Evolutionary conservation across 2,113 vertebrate genomes (phyloP).

Genomic region (Nerophis ophidion): DNA sequence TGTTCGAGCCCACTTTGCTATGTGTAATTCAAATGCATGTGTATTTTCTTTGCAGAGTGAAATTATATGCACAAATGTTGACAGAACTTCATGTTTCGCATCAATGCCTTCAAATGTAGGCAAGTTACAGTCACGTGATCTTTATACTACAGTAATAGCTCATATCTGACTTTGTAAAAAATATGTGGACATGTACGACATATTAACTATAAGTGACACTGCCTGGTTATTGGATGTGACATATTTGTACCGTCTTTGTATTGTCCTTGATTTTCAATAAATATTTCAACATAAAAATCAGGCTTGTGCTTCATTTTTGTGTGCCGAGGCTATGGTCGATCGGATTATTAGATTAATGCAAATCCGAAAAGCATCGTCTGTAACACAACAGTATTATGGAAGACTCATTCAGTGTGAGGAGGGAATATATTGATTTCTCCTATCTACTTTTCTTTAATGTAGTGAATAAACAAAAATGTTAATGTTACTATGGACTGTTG

Average conservation of each 20-base stretch:
- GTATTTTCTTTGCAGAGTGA: conserved; percentile 14
- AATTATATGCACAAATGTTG: conserved; percentile 13
- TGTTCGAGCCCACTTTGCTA: conserved; percentile 13
- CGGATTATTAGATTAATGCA: neutral
- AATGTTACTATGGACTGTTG: too few relatives aligned
- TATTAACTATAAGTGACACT: conserved; percentile 36
- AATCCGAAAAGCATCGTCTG: neutral
- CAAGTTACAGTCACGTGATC: conserved; percentile 12
- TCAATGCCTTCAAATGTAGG: conserved; percentile 53
- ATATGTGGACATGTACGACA: conserved; percentile 25
- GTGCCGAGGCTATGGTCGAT: neutral
- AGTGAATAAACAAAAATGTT: neutral
- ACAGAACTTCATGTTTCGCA: conserved; percentile 17
- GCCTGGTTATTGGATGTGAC: conserved; percentile 50
- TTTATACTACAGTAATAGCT: conserved; percentile 17
- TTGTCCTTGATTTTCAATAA: conserved; percentile 69
- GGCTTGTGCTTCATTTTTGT: neutral
- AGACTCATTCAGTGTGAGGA: neutral
- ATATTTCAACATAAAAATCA: conserved; percentile 50
- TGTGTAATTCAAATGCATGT: conserved; percentile 23
- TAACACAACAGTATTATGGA: neutral
- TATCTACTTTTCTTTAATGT: neutral
- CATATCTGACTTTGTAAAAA: conserved; percentile 25
- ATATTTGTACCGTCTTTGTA: conserved; percentile 69
- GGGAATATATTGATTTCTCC: neutral